A percentile compares a stretch with the other conserved stretches of the same genome.
Conservation (phyloP, 1,140 invertebrate genomes). For the Diachasma alloeum region DNA sequence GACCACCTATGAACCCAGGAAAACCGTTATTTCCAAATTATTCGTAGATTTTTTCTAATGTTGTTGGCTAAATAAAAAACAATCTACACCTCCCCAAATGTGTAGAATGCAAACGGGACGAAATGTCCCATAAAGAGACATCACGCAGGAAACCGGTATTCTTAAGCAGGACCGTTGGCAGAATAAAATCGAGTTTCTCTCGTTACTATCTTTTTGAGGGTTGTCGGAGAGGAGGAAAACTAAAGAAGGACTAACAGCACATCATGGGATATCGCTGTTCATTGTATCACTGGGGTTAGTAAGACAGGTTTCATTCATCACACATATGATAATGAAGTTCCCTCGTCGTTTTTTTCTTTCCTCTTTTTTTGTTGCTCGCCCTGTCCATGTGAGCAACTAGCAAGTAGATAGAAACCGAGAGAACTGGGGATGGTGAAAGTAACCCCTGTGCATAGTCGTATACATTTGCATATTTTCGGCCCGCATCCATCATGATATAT, state of each 20-base stretch:
- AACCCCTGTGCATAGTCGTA: constrained; percentile 30
- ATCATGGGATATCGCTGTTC: constrained; percentile 35
- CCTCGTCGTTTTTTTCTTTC: constrained; percentile 12
- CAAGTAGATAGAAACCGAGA: constrained; percentile 39
- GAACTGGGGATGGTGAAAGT: constrained; percentile 15
- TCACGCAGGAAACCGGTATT: constrained; percentile 58
- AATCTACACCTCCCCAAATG: background rate
- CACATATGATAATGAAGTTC: constrained; percentile 55
- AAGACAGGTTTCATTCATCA: constrained; percentile 60
- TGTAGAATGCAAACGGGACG: constrained; percentile 36
- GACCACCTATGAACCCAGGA: constrained; percentile 42
- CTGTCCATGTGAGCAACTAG: background rate
- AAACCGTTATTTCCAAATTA: constrained; percentile 45
- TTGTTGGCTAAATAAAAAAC: constrained; percentile 9
- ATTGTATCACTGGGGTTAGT: constrained; percentile 39
- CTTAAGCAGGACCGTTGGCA: constrained; percentile 59
- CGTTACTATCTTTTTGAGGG: background rate
- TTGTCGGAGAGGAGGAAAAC: background rate
- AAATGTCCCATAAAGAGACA: constrained; percentile 56
- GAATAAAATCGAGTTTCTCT: constrained; percentile 11
- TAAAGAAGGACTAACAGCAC: background rate
- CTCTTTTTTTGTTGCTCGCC: background rate
- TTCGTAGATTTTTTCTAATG: constrained; percentile 10
- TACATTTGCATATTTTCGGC: constrained; percentile 62
- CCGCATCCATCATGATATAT: constrained; percentile 48